Conservation (phyloP, 2,113 vertebrate genomes). For the Hymenochirus boettgeri region DNA sequence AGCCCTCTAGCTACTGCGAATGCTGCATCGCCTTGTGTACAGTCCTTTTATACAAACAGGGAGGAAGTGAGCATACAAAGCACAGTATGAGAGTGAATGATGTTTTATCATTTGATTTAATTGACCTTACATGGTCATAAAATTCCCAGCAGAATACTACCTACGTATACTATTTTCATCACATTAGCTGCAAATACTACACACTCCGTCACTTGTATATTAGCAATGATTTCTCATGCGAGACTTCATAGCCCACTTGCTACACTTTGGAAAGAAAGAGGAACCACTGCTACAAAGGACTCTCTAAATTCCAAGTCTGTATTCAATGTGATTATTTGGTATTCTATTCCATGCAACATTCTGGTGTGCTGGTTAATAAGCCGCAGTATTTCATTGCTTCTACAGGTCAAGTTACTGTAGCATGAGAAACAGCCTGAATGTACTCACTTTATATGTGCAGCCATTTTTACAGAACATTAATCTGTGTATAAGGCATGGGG, state of each 20-base stretch:
- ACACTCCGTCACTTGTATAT: constrained; percentile 56
- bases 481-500: too few species aligned
- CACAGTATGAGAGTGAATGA: constrained; percentile 50
- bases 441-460: constrained; percentile 19
- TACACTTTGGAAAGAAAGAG: constrained; percentile 45
- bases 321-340: constrained; percentile 6
- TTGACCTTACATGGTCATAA: constrained; percentile 44
- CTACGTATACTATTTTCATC: constrained; percentile 44
- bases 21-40: constrained; percentile 62
- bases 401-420: background rate
- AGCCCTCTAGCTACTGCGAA: constrained; percentile 48
- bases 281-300: constrained; percentile 46
- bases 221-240: constrained; percentile 49
- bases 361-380: background rate
- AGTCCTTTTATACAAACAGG: constrained; percentile 60
- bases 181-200: constrained; percentile 43
- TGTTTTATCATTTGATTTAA: constrained; percentile 4
- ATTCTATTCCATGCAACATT: constrained; percentile 8
- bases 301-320: background rate
- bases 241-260: constrained; percentile 51
- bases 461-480: too few species aligned
- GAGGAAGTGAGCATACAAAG: constrained; percentile 59
- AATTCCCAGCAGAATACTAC: constrained; percentile 56
- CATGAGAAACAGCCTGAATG: constrained; percentile 3
- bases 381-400: constrained; percentile 5